phyloP scores from a whole-genome alignment of 1,140 invertebrate genomes.

The Micrasema longulum region DNA sequence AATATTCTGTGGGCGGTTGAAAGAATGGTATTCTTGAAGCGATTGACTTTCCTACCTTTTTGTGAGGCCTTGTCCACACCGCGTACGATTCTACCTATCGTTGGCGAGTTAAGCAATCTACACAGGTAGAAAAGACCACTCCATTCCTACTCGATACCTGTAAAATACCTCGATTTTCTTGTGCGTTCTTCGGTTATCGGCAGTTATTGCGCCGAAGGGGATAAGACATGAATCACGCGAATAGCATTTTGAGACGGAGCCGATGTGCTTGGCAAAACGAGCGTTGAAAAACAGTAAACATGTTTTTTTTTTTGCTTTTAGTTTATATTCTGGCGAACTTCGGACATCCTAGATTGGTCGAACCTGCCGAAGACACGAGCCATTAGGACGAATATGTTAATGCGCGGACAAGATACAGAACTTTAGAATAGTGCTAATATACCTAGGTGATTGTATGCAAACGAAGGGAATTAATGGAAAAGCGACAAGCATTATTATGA shows the following conservation, averaged over 20 bases:
- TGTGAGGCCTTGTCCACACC: conserved; percentile 2
- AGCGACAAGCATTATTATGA: too few species aligned
- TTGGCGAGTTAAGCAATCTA: too few species aligned
- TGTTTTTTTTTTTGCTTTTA: conserved; percentile 19
- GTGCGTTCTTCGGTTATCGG: too few species aligned
- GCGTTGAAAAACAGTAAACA: conserved; percentile 29
- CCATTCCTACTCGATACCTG: too few species aligned
- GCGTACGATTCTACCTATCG: neutral
- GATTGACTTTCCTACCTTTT: conserved; percentile 30
- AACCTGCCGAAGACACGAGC: neutral
- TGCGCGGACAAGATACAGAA: conserved; percentile 1
- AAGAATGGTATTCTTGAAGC: conserved; percentile 30
- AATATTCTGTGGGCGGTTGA: neutral
- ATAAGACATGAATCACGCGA: conserved; percentile 24
- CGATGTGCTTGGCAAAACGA: conserved; percentile 16
- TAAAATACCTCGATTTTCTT: too few species aligned
- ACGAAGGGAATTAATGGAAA: too few species aligned
- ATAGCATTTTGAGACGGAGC: conserved; percentile 25
- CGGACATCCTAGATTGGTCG: conserved; percentile 9
- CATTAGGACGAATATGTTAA: neutral
- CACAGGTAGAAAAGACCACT: too few species aligned
- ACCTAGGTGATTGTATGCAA: too few species aligned
- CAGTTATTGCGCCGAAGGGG: neutral
- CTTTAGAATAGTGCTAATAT: too few species aligned
- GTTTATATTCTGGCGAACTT: neutral